These are phyloP conservation scores for Anisognathus igniventris DNA, from an alignment of 2,797 vertebrate species.

Conservation along the genomic window DNA sequence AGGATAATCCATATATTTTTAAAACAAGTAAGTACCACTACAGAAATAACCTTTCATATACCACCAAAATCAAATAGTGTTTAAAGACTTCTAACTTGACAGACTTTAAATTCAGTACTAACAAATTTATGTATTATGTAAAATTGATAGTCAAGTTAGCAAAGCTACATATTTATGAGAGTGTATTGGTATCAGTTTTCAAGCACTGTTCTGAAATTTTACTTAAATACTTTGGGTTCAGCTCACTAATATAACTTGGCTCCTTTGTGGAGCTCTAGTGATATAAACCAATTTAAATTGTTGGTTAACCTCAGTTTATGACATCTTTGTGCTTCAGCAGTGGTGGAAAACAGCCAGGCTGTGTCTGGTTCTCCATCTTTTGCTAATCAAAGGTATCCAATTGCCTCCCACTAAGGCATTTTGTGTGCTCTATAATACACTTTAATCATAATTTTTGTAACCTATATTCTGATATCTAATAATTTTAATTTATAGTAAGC, in stretches of 20 bases:
- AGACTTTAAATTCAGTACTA: not conserved
- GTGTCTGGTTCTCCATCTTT: not conserved
- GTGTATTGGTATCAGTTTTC: not conserved
- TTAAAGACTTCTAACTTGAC: not conserved
- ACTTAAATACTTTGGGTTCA: not conserved
- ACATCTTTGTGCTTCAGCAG: conserved; percentile 20
- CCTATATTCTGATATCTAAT: not conserved
- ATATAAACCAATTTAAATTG: not conserved
- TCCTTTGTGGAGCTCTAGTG: not conserved
- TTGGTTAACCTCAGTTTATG: conserved; percentile 43
- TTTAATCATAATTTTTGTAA: not conserved
- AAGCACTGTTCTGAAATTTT: not conserved
- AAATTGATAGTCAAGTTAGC: not conserved
- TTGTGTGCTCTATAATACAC: not conserved
- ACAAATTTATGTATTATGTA: not conserved
- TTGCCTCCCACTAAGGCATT: not conserved
- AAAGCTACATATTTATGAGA: not conserved
- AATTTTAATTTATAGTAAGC: not conserved
- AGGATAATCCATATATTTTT: not conserved
- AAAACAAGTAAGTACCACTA: not conserved
- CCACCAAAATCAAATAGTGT: not conserved
- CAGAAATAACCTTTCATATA: not conserved
- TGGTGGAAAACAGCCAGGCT: conserved; percentile 4
- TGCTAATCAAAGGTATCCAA: not conserved
- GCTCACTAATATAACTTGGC: not conserved